Evolutionary conservation across 2,888 invertebrate genomes (phyloP), one percentile per base, ranked within the genome.

Genomic region (Theretra japonica): DNA sequence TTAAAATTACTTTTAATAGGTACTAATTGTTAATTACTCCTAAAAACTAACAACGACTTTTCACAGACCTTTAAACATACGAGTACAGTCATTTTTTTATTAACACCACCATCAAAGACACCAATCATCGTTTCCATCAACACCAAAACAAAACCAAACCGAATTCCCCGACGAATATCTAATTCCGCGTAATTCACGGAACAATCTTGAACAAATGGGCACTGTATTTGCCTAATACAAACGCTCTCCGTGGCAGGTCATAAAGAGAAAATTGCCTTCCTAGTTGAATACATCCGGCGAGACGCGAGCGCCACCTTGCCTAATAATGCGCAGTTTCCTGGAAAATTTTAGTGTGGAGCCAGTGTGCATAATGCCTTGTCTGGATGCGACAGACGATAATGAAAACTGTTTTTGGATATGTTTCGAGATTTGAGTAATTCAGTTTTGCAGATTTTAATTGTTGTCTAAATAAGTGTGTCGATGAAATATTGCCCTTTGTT

Each of bases 211-310:
- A 83, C 77, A 78, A 83, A 79, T 87, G 83, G 85, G 21, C 82
- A 86, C 87, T 76, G 76, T 83, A 80, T 80, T 78, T 76, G 75
- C 79, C 83, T 88, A 85, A 86, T 84, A 87, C 84, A 82, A 81
- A 82, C 80, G 81, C 85, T 86, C 83, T 86, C 85, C 85, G 82
- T 84, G 82, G 87, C 90, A 84, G 82, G 88, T 86, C 90, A 88
- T 93, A 93, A 93, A 92, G 88, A 84, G 89, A 85, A 90, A 92
- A 93, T 91, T 93, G 92, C 91, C 89, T 88, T 89, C 88, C 90
- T 90, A 90, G 89, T 92, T 90, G 90, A 92, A 92, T 94, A 90
- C 92, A 90, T 90, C 87, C 72, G 75, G 79, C 76, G 73, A 72
- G 82, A 83, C 83, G 79, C 79, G 78, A 78, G 83, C 82, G 84